Conservation (phyloP, 2,113 vertebrate species). For the Rhinogobius similis region DNA sequence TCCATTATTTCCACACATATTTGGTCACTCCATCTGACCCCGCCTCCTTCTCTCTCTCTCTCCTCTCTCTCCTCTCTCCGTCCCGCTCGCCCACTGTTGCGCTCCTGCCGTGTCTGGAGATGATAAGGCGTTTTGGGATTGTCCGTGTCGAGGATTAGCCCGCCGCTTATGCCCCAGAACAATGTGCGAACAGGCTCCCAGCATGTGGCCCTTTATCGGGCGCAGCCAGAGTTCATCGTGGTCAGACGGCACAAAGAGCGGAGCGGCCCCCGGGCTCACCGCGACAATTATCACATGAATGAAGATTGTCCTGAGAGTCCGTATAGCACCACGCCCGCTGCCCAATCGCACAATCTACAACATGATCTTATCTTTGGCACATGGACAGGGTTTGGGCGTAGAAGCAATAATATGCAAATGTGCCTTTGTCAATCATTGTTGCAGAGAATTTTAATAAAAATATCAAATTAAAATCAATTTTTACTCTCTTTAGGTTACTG, state of each 20-base stretch:
- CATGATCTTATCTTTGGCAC: constrained; percentile 12
- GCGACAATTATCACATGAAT: constrained; percentile 81
- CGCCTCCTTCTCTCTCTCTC: constrained; percentile 11
- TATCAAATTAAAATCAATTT: too few relatives aligned
- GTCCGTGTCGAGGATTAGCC: constrained; percentile 64
- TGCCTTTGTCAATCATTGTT: too few relatives aligned
- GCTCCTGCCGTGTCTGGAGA: constrained; percentile 47
- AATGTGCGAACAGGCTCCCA: constrained; percentile 71
- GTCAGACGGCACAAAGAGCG: constrained; percentile 76
- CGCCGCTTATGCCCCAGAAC: constrained; percentile 54
- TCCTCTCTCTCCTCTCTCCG: neutral
- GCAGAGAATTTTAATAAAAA: too few relatives aligned
- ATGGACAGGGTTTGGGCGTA: neutral
- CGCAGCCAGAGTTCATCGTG: constrained; percentile 71
- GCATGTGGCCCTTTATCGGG: constrained; percentile 77
- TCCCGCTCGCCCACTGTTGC: constrained; percentile 46
- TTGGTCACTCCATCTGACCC: constrained; percentile 16
- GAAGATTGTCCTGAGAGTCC: constrained; percentile 58
- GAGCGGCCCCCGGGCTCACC: constrained; percentile 68
- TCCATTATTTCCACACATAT: neutral
- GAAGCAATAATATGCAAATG: too few relatives aligned
- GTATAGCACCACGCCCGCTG: neutral
- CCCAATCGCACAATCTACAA: constrained; percentile 18
- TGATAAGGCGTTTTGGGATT: constrained; percentile 62
- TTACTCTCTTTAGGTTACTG: too few relatives aligned